Evolutionary conservation across 2,888 invertebrate species (phyloP).

Genomic region (Epistrophella euchroma): DNA sequence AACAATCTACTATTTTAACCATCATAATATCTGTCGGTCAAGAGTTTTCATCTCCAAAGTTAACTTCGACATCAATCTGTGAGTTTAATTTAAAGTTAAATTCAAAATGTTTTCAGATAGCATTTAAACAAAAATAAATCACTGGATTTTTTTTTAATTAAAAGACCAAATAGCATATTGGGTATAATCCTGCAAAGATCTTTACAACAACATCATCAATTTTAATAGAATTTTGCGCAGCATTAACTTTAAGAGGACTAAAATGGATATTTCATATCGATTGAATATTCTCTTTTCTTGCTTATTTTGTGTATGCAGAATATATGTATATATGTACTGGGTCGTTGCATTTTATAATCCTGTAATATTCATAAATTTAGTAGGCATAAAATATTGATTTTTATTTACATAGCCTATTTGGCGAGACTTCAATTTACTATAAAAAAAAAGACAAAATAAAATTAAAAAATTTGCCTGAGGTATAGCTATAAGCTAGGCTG

Average conservation of each 20-base stretch:
- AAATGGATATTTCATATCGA: constrained; percentile 18
- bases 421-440: constrained; percentile 17
- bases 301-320: not conserved
- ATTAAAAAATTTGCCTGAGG: not conserved
- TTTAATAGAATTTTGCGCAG: constrained; percentile 16
- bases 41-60: not conserved
- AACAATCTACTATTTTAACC: too few relatives aligned
- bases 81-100: not conserved
- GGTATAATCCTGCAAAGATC: not conserved
- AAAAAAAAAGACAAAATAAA: not conserved
- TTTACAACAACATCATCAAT: not conserved
- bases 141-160: not conserved
- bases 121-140: too few relatives aligned
- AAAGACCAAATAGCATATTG: not conserved
- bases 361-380: constrained; percentile 22
- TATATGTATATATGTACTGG: not conserved
- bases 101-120: not conserved
- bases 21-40: not conserved
- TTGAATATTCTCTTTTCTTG: not conserved
- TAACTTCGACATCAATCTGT: not conserved
- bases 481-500: not conserved
- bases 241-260: not conserved
- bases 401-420: constrained; percentile 4
- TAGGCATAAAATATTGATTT: constrained; percentile 4
- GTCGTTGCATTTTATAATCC: constrained; percentile 29